A percentile compares a stretch with the other conserved stretches of the same genome.
These are phyloP conservation scores for Steinernema khuongi DNA, from an alignment of 1,140 invertebrate genomes.

Conservation along the genomic window DNA sequence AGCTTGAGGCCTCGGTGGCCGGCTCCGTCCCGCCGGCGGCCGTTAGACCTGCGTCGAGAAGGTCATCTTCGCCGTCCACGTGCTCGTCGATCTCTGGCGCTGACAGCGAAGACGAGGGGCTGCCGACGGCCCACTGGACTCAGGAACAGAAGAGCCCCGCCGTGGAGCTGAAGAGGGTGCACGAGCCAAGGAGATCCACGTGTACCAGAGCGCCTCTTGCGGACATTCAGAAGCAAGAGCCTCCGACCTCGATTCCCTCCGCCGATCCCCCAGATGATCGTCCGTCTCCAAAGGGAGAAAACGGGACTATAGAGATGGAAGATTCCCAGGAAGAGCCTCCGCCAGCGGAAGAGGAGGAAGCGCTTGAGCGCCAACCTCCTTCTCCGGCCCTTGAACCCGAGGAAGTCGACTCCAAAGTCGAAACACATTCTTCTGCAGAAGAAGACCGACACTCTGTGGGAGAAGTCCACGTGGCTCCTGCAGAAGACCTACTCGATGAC, in stretches of 20 bases:
- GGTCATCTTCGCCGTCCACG: background rate
- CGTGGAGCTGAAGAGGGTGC: background rate
- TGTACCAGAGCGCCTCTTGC: too few species aligned
- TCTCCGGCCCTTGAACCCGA: background rate
- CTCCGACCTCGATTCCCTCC: too few species aligned
- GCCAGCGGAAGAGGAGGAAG: background rate
- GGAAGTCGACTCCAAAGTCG: too few species aligned
- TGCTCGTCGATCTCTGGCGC: background rate
- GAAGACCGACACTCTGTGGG: background rate
- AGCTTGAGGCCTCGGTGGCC: conserved; percentile 10
- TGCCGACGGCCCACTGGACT: background rate
- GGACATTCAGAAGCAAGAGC: too few species aligned
- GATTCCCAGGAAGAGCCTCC: too few species aligned
- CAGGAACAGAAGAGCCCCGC: too few species aligned
- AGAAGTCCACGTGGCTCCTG: background rate
- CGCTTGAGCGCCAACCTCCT: background rate
- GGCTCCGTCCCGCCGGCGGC: background rate
- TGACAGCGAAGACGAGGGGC: background rate
- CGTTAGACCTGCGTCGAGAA: background rate
- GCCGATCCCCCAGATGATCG: too few species aligned
- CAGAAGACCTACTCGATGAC: background rate
- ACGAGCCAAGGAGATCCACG: too few species aligned
- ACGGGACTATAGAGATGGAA: too few species aligned
- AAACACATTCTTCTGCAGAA: background rate
- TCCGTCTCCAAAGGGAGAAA: too few species aligned